Conservation (phyloP, 2,888 invertebrate genomes). For the Galeopsomyia nigrocyanea region DNA sequence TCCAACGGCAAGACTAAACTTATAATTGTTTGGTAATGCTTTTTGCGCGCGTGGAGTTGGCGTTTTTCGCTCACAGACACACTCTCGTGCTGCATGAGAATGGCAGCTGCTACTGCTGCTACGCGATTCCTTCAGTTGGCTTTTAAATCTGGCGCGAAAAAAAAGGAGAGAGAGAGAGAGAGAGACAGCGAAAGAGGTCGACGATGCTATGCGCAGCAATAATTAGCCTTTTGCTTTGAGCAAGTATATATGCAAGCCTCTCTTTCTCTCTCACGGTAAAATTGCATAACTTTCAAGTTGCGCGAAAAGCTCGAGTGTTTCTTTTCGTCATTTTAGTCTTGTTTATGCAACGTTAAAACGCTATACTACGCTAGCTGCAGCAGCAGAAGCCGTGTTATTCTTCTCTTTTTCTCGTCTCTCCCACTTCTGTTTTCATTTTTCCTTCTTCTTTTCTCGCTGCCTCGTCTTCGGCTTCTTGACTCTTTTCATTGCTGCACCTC, state of each 20-base stretch:
- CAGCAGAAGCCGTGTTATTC: constrained; percentile 19
- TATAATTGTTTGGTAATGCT: constrained; percentile 33
- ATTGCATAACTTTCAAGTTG: constrained; percentile 38
- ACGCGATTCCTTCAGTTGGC: constrained; percentile 15
- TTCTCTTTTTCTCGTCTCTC: constrained; percentile 2
- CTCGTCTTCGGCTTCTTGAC: too few species aligned
- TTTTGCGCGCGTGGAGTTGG: constrained; percentile 6
- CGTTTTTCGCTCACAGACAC: neutral
- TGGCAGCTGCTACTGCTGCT: neutral
- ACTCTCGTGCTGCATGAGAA: neutral
- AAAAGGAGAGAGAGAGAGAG: neutral
- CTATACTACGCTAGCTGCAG: neutral
- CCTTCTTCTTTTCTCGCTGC: neutral
- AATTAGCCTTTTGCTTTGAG: constrained; percentile 21
- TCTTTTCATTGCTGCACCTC: too few species aligned
- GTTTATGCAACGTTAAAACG: neutral
- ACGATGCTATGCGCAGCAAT: constrained; percentile 24
- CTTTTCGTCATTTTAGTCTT: constrained; percentile 31
- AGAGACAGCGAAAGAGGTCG: constrained; percentile 5
- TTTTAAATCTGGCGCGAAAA: constrained; percentile 24
- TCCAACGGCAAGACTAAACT: constrained; percentile 4
- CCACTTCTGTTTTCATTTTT: constrained; percentile 7
- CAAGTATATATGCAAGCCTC: neutral
- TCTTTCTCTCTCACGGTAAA: constrained; percentile 2
- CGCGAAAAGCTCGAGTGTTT: constrained; percentile 22